phyloP scores from a whole-genome alignment of 1,140 invertebrate species.

The Drosophila malerkotliana region DNA sequence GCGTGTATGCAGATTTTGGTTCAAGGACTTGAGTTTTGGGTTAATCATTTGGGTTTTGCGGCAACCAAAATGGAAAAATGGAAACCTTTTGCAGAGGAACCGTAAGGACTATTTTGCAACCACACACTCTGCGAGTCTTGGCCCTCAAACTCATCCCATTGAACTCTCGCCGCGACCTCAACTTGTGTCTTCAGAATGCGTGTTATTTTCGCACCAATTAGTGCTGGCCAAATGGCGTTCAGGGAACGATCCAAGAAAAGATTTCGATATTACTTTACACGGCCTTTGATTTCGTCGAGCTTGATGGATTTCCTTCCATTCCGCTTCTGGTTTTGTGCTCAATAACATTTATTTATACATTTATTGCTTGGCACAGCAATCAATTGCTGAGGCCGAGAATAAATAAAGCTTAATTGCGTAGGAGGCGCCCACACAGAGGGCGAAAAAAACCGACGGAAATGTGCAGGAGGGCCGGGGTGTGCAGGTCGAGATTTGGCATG shows the following conservation, averaged over 20 bases:
- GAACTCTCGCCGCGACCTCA: conserved; percentile 14
- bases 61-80: conserved; percentile 18
- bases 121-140: conserved; percentile 47
- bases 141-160: conserved; percentile 74
- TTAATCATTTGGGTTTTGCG: conserved; percentile 57
- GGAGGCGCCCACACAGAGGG: conserved; percentile 28
- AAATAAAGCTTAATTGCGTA: conserved; percentile 81
- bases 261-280: conserved; percentile 66
- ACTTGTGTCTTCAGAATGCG: background rate
- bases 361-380: conserved; percentile 78
- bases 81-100: conserved; percentile 3
- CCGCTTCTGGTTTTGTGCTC: conserved; percentile 38
- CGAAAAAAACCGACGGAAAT: background rate
- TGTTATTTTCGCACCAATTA: conserved; percentile 67
- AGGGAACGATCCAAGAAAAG: conserved; percentile 19
- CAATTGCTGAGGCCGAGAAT: conserved; percentile 68
- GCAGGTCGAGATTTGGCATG: conserved; percentile 45
- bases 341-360: conserved; percentile 80
- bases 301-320: conserved; percentile 59
- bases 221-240: conserved; percentile 39
- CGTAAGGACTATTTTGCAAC: background rate
- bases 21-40: conserved; percentile 29
- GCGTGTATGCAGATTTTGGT: conserved; percentile 24
- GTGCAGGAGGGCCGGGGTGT: background rate
- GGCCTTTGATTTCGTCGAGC: conserved; percentile 62